Evolutionary conservation across 2,113 vertebrate genomes (phyloP).

Genomic region (Thalassoma bifasciatum): DNA sequence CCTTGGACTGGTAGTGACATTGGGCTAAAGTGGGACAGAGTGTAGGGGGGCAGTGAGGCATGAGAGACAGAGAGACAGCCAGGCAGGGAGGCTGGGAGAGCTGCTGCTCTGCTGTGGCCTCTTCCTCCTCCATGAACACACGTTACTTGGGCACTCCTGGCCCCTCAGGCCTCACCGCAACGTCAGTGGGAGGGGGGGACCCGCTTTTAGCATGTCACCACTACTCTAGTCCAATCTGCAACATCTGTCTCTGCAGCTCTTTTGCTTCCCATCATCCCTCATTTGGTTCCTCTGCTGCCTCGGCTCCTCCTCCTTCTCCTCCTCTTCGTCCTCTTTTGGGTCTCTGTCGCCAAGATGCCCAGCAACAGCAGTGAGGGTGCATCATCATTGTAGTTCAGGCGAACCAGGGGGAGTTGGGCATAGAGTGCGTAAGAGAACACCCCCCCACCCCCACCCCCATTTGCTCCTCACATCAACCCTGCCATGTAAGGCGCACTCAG

Average conservation of each 20-base stretch:
- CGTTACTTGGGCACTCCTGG: conserved; percentile 62
- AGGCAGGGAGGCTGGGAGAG: conserved; percentile 61
- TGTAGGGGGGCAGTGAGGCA: conserved; percentile 78
- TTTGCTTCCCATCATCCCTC: conserved; percentile 61
- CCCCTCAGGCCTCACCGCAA: conserved; percentile 63
- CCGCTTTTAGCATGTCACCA: conserved; percentile 76
- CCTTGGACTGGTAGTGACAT: conserved; percentile 77
- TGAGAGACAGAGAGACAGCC: conserved; percentile 79
- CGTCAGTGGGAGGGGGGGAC: conserved; percentile 56
- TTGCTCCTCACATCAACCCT: conserved; percentile 34
- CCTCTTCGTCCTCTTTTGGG: conserved; percentile 72
- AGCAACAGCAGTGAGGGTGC: conserved; percentile 73
- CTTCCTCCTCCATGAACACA: conserved; percentile 19
- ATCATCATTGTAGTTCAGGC: conserved; percentile 59
- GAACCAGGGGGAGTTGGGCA: neutral
- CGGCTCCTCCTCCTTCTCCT: conserved; percentile 64
- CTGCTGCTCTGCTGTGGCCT: conserved; percentile 54
- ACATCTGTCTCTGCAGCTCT: conserved; percentile 76
- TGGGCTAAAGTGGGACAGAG: conserved; percentile 83
- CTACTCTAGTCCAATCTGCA: conserved; percentile 69
- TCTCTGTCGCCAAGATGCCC: conserved; percentile 77
- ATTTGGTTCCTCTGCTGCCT: conserved; percentile 33
- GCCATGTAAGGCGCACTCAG: conserved; percentile 67
- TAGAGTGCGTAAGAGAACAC: conserved; percentile 41
- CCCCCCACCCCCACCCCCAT: conserved; percentile 3